phyloP scores from a whole-genome alignment of 2,797 vertebrate genomes.

The Dendrocincla fuliginosa region DNA sequence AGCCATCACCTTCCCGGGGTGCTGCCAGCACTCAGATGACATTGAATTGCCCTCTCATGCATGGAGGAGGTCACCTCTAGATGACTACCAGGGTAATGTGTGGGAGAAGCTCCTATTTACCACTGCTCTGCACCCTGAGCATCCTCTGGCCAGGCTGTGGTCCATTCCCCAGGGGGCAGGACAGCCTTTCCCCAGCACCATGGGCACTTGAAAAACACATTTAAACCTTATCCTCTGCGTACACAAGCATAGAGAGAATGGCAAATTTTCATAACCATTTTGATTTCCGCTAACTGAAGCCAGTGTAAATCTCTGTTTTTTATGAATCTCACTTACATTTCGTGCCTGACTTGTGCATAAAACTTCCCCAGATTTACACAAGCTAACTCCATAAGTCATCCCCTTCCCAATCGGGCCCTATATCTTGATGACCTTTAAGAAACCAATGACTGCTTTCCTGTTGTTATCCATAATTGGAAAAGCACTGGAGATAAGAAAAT shows the following conservation, averaged over 20 bases:
- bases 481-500: conserved; percentile 77
- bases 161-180: not conserved
- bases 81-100: not conserved
- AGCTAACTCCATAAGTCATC: conserved; percentile 69
- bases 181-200: not conserved
- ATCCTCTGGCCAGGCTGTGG: not conserved
- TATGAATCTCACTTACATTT: conserved; percentile 74
- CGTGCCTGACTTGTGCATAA: conserved; percentile 71
- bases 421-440: conserved; percentile 80
- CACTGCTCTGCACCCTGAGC: not conserved
- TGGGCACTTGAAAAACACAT: not conserved
- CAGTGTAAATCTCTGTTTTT: conserved; percentile 65
- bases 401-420: conserved; percentile 63
- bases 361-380: conserved; percentile 75
- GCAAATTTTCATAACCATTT: conserved; percentile 52
- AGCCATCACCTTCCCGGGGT: not conserved
- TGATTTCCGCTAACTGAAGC: conserved; percentile 46
- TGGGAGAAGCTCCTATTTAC: not conserved
- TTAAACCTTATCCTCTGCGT: not conserved
- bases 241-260: not conserved
- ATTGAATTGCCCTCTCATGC: not conserved
- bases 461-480: conserved; percentile 80
- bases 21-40: not conserved
- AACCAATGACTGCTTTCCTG: conserved; percentile 73
- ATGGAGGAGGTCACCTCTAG: not conserved